These are phyloP conservation scores for Novumbra hubbsi DNA, from an alignment of 2,797 vertebrate species.

Conservation along the genomic window DNA sequence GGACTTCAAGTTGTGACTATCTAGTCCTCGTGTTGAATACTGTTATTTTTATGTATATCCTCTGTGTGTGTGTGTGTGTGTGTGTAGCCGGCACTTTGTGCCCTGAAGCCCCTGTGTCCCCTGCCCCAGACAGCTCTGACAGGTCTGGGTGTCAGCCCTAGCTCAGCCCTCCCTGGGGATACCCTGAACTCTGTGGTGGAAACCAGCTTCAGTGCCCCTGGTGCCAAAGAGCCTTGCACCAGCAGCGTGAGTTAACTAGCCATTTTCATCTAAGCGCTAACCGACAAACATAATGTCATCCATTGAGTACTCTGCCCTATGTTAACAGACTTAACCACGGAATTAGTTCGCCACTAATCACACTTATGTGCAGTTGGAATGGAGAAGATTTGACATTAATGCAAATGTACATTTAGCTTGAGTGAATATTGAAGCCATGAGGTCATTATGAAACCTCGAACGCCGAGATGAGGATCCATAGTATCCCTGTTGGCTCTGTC, in stretches of 20 bases:
- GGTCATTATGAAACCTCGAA: slow-evolving; percentile 19
- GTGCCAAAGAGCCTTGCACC: slow-evolving; percentile 70
- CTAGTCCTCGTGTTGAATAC: background rate
- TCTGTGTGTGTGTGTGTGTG: slow-evolving; percentile 14
- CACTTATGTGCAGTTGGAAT: background rate
- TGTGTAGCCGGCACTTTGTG: slow-evolving; percentile 3
- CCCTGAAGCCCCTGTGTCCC: slow-evolving; percentile 56
- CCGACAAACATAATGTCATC: background rate
- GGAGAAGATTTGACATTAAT: background rate
- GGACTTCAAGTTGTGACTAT: background rate
- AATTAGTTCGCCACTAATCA: background rate
- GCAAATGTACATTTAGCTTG: background rate
- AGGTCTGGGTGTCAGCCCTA: slow-evolving; percentile 82
- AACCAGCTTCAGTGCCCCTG: slow-evolving; percentile 69
- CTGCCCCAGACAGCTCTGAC: slow-evolving; percentile 83
- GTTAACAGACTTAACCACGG: background rate
- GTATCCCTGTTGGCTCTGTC: slow-evolving; percentile 16
- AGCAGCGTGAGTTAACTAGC: slow-evolving; percentile 73
- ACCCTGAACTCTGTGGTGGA: slow-evolving; percentile 86
- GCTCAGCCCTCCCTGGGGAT: slow-evolving; percentile 89
- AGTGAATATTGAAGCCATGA: slow-evolving; percentile 11
- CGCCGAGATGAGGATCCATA: background rate
- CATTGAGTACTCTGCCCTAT: background rate
- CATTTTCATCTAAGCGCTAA: background rate
- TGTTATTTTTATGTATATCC: background rate